A percentile compares a stretch with the other conserved stretches of the same genome.
Evolutionary conservation across 2,113 vertebrate genomes (phyloP).

Genomic region (Willisornis vidua): DNA sequence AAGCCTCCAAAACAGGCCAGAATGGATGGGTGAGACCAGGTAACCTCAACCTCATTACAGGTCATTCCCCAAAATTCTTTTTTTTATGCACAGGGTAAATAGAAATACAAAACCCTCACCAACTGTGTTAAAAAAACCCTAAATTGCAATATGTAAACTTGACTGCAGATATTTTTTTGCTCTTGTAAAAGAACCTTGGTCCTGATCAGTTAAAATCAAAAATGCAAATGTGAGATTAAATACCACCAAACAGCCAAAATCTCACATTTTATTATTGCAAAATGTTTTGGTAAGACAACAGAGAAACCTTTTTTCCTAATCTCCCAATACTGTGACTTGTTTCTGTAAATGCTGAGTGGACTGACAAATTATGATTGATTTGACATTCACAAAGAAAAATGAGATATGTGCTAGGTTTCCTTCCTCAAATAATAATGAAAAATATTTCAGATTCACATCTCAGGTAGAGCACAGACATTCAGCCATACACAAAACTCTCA

Average conservation of each 20-base stretch:
- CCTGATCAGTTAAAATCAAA: not conserved
- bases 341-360: not conserved
- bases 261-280: not conserved
- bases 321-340: not conserved
- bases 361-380: not conserved
- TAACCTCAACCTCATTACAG: not conserved
- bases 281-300: not conserved
- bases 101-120: not conserved
- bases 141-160: not conserved
- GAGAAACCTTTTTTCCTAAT: not conserved
- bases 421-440: constrained; percentile 17
- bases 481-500: not conserved
- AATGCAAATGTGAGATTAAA: not conserved
- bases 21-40: not conserved
- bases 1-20: not conserved
- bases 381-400: not conserved
- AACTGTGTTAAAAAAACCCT: not conserved
- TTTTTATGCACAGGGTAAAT: not conserved
- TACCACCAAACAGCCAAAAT: not conserved
- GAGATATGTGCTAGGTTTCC: not conserved
- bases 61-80: not conserved
- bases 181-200: not conserved
- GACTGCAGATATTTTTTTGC: not conserved
- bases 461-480: not conserved
- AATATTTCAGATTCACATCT: not conserved